Percentiles rank a stretch among this genome's conserved stretches.
Conservation (phyloP, 2,888 invertebrate species). For the Blera fallax region DNA sequence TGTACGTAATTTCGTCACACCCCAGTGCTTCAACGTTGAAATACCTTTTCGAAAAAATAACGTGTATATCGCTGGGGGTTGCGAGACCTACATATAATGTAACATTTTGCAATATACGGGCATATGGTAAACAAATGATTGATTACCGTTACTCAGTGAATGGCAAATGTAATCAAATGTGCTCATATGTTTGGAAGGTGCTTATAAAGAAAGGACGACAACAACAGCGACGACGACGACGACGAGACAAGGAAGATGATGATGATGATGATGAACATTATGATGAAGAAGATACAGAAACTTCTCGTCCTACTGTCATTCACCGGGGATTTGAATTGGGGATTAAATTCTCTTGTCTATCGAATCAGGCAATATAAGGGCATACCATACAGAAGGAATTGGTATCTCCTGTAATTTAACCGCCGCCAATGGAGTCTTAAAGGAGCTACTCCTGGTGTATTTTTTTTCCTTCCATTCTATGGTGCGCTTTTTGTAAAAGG, state of each 20-base stretch:
- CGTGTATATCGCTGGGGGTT: not conserved
- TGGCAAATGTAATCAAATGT: conserved; percentile 66
- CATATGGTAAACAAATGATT: conserved; percentile 71
- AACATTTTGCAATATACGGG: conserved; percentile 69
- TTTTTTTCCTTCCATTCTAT: not conserved
- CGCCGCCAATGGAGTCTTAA: conserved; percentile 45
- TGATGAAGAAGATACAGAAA: not conserved
- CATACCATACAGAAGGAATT: conserved; percentile 28
- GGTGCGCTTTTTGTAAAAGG: conserved; percentile 52
- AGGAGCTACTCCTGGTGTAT: conserved; percentile 10
- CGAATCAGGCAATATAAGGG: conserved; percentile 30
- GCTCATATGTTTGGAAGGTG: conserved; percentile 68
- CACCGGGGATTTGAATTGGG: conserved; percentile 56
- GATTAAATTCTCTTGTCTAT: conserved; percentile 68
- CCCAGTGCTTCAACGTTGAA: conserved; percentile 7
- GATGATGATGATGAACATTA: conserved; percentile 48
- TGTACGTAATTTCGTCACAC: conserved; percentile 54
- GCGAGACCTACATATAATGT: not conserved
- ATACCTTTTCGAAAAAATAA: conserved; percentile 38
- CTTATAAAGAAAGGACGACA: conserved; percentile 29
- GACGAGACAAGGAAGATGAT: not conserved
- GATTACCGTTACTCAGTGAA: conserved; percentile 67
- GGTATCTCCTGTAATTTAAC: conserved; percentile 55
- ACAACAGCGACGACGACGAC: not conserved
- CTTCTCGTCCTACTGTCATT: conserved; percentile 50